These are phyloP conservation scores for Coelopa frigida DNA, from an alignment of 1,140 invertebrate genomes.

Conservation along the genomic window DNA sequence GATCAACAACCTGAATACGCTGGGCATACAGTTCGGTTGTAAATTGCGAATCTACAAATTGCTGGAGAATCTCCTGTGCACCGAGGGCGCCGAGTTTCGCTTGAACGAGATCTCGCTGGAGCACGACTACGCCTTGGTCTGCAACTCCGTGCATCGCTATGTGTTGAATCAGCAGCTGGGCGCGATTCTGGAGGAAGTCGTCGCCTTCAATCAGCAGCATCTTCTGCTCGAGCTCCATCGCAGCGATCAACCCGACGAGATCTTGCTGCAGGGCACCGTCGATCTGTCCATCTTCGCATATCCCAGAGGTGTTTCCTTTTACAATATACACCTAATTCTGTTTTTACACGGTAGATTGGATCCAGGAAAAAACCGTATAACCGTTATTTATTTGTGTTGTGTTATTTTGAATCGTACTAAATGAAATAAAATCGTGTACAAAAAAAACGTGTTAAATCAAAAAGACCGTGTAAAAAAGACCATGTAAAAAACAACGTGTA, in stretches of 20 bases:
- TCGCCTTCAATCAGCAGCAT: conserved; percentile 1
- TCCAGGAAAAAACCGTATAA: no score
- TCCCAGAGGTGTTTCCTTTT: conserved; percentile 6
- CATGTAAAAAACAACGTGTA: no score
- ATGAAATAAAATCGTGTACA: no score
- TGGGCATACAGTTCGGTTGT: conserved; percentile 22
- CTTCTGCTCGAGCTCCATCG: conserved; percentile 2
- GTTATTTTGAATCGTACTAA: no score
- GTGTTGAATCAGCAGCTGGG: conserved; percentile 24
- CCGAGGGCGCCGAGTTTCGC: conserved; percentile 15
- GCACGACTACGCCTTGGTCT: conserved; percentile 23
- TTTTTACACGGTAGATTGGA: no score
- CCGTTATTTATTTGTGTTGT: no score
- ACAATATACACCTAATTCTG: no score
- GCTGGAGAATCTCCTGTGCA: conserved; percentile 18
- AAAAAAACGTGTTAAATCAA: no score
- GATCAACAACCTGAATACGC: conserved; percentile 4
- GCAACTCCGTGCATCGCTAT: conserved; percentile 33
- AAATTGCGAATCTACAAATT: conserved; percentile 15
- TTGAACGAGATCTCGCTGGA: conserved; percentile 14
- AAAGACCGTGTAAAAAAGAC: no score
- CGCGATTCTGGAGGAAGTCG: conserved; percentile 18
- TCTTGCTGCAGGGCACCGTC: conserved; percentile 6
- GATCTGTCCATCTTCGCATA: conserved; percentile 9
- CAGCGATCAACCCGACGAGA: neutral